These are phyloP conservation scores for Eretmochelys imbricata DNA, from an alignment of 2,113 vertebrate genomes.

Conservation along the genomic window DNA sequence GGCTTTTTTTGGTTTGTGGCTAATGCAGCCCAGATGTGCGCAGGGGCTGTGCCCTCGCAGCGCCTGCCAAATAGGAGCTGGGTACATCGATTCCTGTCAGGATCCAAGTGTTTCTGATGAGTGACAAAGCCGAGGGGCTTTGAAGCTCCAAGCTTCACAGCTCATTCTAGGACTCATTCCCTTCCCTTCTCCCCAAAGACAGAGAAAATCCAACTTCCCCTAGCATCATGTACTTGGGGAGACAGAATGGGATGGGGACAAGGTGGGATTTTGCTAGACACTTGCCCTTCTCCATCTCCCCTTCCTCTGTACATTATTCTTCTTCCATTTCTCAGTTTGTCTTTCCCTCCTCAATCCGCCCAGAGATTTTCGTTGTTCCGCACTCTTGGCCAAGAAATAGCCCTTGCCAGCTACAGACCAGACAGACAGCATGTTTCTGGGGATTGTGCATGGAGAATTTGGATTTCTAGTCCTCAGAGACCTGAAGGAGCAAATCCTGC, in stretches of 20 bases:
- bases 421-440: not conserved
- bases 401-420: not conserved
- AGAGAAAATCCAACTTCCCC: not conserved
- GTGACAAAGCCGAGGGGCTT: fast-evolving
- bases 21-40: conserved; percentile 65
- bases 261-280: not conserved
- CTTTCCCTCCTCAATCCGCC: not conserved
- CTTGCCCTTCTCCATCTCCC: not conserved
- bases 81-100: not conserved
- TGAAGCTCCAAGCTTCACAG: fast-evolving
- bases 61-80: not conserved
- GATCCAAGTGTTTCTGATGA: not conserved
- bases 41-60: conserved; percentile 37
- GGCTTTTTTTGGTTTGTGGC: conserved; percentile 16
- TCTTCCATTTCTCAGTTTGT: not conserved
- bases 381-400: not conserved
- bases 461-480: not conserved
- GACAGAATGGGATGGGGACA: fast-evolving
- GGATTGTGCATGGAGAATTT: not conserved
- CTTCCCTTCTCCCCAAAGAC: not conserved
- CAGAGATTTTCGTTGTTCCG: not conserved
- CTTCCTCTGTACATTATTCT: fast-evolving
- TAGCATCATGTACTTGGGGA: not conserved
- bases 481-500: not conserved
- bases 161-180: not conserved